Conservation (phyloP, 1,140 invertebrate species). For the Ruditapes philippinarum region DNA sequence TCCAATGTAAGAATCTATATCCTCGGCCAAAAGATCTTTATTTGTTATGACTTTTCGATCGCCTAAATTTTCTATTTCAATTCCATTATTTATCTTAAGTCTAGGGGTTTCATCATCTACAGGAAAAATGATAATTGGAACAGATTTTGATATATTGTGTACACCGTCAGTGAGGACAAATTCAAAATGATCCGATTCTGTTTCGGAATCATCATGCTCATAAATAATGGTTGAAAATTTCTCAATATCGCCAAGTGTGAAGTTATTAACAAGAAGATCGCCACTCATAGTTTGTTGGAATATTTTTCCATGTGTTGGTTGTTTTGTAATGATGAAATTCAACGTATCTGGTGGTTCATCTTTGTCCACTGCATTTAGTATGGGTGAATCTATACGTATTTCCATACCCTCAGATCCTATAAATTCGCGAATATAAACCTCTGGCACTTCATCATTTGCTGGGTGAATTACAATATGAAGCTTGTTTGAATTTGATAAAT, state of each 20-base stretch:
- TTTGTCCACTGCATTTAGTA: conserved; percentile 86
- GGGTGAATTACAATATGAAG: conserved; percentile 85
- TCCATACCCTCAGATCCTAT: conserved; percentile 86
- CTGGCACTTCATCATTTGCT: conserved; percentile 87
- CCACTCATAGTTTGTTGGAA: conserved; percentile 79
- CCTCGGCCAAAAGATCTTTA: conserved; percentile 84
- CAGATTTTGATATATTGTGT: conserved; percentile 83
- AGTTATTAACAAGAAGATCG: conserved; percentile 79
- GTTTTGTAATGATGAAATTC: conserved; percentile 82
- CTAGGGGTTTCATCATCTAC: conserved; percentile 87
- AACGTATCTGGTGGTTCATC: conserved; percentile 86
- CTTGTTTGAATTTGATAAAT: conserved; percentile 74
- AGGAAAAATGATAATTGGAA: conserved; percentile 85
- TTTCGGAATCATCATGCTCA: conserved; percentile 87
- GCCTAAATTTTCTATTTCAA: conserved; percentile 85
- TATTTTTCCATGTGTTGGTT: conserved; percentile 85
- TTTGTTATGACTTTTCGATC: conserved; percentile 84
- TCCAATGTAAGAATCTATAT: conserved; percentile 85
- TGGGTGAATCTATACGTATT: conserved; percentile 85
- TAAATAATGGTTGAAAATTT: conserved; percentile 86
- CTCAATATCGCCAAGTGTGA: conserved; percentile 84
- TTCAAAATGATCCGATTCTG: conserved; percentile 84
- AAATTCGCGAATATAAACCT: conserved; percentile 85
- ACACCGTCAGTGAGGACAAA: conserved; percentile 85
- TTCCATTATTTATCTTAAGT: conserved; percentile 86